These are phyloP conservation scores for Diploscapter pachys DNA, from an alignment of 1,140 invertebrate genomes.

Conservation along the genomic window DNA sequence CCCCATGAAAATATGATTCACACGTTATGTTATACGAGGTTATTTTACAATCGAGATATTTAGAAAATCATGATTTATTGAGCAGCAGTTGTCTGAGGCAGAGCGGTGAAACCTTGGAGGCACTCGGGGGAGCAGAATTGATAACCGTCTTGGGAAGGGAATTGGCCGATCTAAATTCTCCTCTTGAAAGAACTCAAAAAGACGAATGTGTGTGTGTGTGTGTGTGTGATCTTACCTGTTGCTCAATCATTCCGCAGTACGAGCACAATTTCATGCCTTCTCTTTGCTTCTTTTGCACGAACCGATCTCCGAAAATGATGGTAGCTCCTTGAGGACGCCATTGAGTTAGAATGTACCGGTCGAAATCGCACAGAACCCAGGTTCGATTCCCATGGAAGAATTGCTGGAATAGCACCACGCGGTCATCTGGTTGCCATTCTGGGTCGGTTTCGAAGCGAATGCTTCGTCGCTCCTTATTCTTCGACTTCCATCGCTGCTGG, in stretches of 20 bases:
- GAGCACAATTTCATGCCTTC: constrained; percentile 41
- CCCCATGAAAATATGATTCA: too few species aligned
- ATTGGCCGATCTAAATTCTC: too few species aligned
- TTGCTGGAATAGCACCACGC: constrained; percentile 48
- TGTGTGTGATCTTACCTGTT: constrained; percentile 4
- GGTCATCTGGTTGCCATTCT: constrained; percentile 51
- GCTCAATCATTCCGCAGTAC: constrained; percentile 48
- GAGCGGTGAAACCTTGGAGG: too few species aligned
- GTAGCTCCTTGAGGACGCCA: constrained; percentile 47
- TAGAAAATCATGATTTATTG: too few species aligned
- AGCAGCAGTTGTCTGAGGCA: too few species aligned
- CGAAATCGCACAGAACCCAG: constrained; percentile 49
- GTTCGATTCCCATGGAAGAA: constrained; percentile 50
- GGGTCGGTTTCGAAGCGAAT: constrained; percentile 50
- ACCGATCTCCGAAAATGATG: constrained; percentile 48
- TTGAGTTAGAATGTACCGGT: constrained; percentile 42
- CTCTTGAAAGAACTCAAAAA: too few species aligned
- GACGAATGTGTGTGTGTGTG: too few species aligned
- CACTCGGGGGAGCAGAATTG: too few species aligned
- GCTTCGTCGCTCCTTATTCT: constrained; percentile 30
- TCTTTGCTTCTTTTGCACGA: constrained; percentile 49
- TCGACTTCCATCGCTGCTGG: constrained; percentile 38
- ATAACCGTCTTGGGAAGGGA: too few species aligned
- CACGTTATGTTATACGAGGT: too few species aligned
- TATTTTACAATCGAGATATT: too few species aligned